Conservation (phyloP, 1,140 invertebrate species). For the Eriocheir sinensis region DNA sequence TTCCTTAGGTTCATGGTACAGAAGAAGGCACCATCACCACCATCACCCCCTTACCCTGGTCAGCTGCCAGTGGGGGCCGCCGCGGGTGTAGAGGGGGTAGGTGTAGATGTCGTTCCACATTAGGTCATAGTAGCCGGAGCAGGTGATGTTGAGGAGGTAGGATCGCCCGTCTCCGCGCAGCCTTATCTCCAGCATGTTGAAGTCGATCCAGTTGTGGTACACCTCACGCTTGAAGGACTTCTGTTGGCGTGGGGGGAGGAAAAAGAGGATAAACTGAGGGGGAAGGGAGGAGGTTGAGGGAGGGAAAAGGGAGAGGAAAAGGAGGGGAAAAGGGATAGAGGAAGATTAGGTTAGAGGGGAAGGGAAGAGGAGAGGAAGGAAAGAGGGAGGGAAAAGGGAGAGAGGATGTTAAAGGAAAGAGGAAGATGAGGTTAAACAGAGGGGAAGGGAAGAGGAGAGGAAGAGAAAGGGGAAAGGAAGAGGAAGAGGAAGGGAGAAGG, state of each 20-base stretch:
- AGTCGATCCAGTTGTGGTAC: constrained; percentile 88
- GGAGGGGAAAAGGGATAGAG: background rate
- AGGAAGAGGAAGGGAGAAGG: too few species aligned
- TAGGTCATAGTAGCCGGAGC: constrained; percentile 88
- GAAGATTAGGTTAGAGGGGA: background rate
- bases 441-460: too few species aligned
- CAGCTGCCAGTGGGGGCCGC: constrained; percentile 98
- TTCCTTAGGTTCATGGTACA: too few species aligned
- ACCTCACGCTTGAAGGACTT: constrained; percentile 91
- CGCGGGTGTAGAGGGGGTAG: constrained; percentile 93
- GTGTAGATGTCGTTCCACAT: constrained; percentile 92
- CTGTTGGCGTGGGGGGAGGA: constrained; percentile 35
- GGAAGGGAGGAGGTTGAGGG: background rate
- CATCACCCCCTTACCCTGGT: constrained; percentile 86
- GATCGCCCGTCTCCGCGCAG: constrained; percentile 94
- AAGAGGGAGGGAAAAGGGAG: too few species aligned
- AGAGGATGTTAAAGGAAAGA: too few species aligned
- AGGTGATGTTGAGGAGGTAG: constrained; percentile 90
- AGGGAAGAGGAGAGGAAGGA: too few species aligned
- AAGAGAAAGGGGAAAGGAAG: too few species aligned
- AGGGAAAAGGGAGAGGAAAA: background rate
- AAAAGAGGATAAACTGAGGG: background rate
- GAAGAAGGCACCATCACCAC: background rate
- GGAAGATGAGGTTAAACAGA: too few species aligned
- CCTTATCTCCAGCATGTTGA: constrained; percentile 89